Base-by-base conservation (phyloP, 2,113 vertebrate species). In the Crotalus tigris region DNA sequence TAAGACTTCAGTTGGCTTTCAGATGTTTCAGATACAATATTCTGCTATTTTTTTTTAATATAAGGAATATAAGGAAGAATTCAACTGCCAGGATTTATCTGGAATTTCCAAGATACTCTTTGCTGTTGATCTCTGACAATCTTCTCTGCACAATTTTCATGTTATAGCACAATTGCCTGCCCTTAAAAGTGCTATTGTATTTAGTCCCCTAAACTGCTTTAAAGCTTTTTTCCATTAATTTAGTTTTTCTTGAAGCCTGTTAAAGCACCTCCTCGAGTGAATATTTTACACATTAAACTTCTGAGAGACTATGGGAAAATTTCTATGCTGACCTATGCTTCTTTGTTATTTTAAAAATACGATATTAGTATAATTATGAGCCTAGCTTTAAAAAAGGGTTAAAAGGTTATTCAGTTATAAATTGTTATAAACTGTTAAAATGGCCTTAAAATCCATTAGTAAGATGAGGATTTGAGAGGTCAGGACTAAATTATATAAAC, bases 391-490 rank as follows among this genome's bases (percentile, higher is more conserved):
- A 96, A 95, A 96, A 94, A 90, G 92, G 92, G 87, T 93, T 92
- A 95, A 95, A 88, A 91, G 90, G 93, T 92, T 94, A 85, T 33
- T 64, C 93, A 95, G 96, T 96, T 96, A 93, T 93, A 90, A 95
- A 93, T 92, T 94, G 90, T 93, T 93, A 92, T 86, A 54, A 5
- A 10, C 94, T 94, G 95, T 95, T 96, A 96, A 96, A 96, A 90
- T 95, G 90, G 92, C 93, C 92, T 96, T 96, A 96, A 61, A 95
- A 97, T 96, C 95, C 93, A 96, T 97, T 95, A 95, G 93, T 94
- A 91, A 89, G 49, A 93, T 90, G 88, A 81, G 93, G 64, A 94
- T 93, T 95, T 94, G 95, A 94, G 95, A 33, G 86, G 91, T 96
- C 26, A 0, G 91, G 91, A 91, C 94, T 87, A 91, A 94, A 89